Percentiles rank a stretch among this genome's conserved stretches.
phyloP scores from a whole-genome alignment of 1,140 invertebrate species.

The Chymomyza costata region DNA sequence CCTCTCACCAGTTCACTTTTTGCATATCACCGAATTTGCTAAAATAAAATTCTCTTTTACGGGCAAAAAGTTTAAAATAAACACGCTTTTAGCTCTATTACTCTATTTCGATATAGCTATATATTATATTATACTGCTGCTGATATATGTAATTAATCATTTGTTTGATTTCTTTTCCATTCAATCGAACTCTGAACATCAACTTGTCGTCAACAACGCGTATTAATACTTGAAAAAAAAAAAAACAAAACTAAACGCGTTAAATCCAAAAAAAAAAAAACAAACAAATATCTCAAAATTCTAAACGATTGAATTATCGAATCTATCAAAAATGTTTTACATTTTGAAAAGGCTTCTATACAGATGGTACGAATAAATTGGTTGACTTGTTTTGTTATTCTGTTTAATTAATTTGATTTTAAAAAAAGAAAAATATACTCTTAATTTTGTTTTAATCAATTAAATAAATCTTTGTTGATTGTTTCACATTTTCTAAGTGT shows the following conservation, averaged over 20 bases:
- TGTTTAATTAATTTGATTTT: constrained; percentile 43
- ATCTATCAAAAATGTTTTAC: constrained; percentile 17
- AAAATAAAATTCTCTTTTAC: constrained; percentile 13
- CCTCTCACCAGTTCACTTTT: neutral
- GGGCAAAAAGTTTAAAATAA: no score
- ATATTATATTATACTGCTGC: constrained; percentile 55
- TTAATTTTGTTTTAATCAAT: constrained; percentile 29
- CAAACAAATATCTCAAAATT: constrained; percentile 44
- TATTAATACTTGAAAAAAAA: constrained; percentile 11
- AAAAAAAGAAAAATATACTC: neutral
- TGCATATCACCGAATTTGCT: no score
- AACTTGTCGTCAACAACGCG: constrained; percentile 52
- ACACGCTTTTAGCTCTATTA: constrained; percentile 27
- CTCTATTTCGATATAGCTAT: constrained; percentile 42
- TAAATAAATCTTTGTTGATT: constrained; percentile 7
- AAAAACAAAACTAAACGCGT: constrained; percentile 14
- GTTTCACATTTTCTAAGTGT: constrained; percentile 36
- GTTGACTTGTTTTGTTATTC: constrained; percentile 46
- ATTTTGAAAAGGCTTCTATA: constrained; percentile 63
- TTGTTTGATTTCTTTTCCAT: constrained; percentile 69
- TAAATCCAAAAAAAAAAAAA: constrained; percentile 27
- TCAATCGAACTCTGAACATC: constrained; percentile 61
- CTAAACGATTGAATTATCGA: constrained; percentile 33
- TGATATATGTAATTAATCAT: constrained; percentile 68
- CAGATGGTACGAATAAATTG: constrained; percentile 74